Conservation (phyloP, 2,888 invertebrate species). For the Unio pictorum region DNA sequence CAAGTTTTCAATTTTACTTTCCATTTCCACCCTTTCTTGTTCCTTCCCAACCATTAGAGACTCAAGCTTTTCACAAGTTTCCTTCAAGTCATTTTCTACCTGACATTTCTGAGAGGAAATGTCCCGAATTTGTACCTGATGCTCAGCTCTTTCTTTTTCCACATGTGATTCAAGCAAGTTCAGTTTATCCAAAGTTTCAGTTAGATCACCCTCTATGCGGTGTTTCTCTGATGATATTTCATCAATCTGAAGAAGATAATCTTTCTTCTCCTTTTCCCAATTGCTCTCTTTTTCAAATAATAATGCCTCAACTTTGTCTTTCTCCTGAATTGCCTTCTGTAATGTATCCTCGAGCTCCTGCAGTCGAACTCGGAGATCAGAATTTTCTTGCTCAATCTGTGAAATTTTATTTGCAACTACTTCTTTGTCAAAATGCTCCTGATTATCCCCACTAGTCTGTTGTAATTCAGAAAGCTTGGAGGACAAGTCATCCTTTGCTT, state of each 20-base stretch:
- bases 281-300: slow-evolving; percentile 17
- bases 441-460: no score
- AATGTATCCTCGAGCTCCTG: slow-evolving; percentile 8
- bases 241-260: slow-evolving; percentile 21
- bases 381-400: no score
- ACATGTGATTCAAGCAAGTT: slow-evolving; percentile 14
- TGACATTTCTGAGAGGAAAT: slow-evolving; percentile 9
- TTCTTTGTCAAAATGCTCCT: no score
- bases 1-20: slow-evolving; percentile 21
- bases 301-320: slow-evolving; percentile 22
- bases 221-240: slow-evolving; percentile 27
- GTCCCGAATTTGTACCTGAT: slow-evolving; percentile 22
- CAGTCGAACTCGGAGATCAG: no score
- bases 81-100: slow-evolving; percentile 17
- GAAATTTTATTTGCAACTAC: no score
- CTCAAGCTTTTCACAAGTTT: slow-evolving; percentile 16
- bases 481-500: no score
- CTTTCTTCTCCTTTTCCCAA: slow-evolving; percentile 23
- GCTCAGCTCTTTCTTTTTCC: slow-evolving; percentile 15
- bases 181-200: slow-evolving; percentile 19
- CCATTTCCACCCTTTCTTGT: slow-evolving; percentile 19
- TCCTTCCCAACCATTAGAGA: slow-evolving; percentile 11
- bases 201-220: slow-evolving; percentile 17
- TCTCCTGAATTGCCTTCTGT: slow-evolving; percentile 21
- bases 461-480: no score